A percentile compares a stretch with the other conserved stretches of the same genome.
Conservation (phyloP, 2,113 vertebrate species). For the Chaenocephalus aceratus region DNA sequence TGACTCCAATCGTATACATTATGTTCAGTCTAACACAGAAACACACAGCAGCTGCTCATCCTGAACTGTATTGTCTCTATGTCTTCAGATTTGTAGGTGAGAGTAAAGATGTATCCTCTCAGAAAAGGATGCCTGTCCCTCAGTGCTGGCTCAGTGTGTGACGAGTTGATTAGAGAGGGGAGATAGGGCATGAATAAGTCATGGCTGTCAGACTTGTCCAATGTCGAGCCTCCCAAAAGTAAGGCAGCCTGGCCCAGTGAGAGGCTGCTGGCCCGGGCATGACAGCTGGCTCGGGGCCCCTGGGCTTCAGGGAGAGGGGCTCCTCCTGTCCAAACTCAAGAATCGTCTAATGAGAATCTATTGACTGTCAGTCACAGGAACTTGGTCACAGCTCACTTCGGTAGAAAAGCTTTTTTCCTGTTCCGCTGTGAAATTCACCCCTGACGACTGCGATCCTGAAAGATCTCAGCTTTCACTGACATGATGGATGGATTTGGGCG, state of each 20-base stretch:
- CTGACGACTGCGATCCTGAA: slow-evolving; percentile 11
- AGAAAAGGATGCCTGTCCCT: not conserved
- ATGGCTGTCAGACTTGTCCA: slow-evolving; percentile 38
- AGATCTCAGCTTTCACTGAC: slow-evolving; percentile 25
- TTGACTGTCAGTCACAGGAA: slow-evolving; percentile 32
- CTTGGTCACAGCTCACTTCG: slow-evolving; percentile 10
- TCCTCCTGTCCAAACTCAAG: slow-evolving; percentile 31
- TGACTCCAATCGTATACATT: slow-evolving; percentile 37
- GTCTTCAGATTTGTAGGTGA: slow-evolving; percentile 17
- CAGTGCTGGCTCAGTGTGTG: slow-evolving; percentile 19
- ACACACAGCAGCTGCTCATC: not conserved
- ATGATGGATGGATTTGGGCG: slow-evolving; percentile 51
- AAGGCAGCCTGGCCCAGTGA: slow-evolving; percentile 30
- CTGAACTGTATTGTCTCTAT: not conserved
- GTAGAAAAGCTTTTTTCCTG: not conserved
- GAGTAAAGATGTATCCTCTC: not conserved
- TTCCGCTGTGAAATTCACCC: slow-evolving; percentile 15
- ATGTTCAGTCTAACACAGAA: not conserved
- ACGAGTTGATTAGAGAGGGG: slow-evolving; percentile 42
- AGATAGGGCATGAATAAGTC: slow-evolving; percentile 60
- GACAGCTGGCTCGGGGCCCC: slow-evolving; percentile 46
- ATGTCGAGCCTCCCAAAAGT: slow-evolving; percentile 38
- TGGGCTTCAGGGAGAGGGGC: slow-evolving; percentile 30
- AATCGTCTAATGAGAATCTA: slow-evolving; percentile 47
- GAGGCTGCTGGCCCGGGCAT: slow-evolving; percentile 47